Evolutionary conservation across 2,888 invertebrate genomes (phyloP), one percentile per base, ranked within the genome.

Genomic region (Anticlea derivata): DNA sequence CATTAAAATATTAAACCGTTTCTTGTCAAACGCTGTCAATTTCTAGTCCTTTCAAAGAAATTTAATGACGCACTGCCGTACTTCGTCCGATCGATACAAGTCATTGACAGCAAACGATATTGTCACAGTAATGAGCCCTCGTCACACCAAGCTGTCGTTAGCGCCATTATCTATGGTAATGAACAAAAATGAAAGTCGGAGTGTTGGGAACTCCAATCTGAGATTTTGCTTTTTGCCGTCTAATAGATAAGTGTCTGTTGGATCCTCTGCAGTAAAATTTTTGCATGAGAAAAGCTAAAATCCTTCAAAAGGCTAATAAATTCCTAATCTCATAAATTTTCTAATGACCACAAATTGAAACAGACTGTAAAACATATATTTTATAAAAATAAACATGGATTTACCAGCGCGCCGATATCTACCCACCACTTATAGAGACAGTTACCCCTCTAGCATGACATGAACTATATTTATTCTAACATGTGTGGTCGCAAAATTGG

Each of bases 101-200:
- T 46, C 48, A 61, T 51, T 60, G 55, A 51, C 45, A 34, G 31
- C 52, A 27, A 54, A 48, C 52, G 53, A 60, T 56, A 60, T 50
- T 65, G 65, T 63, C 58, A 50, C 60, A 34, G 45, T 79, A 78
- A 80, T 76, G 80, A 73, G 61, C 48, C 44, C 38, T 55, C 63
- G 78, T 76, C 80, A 80, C 81, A 81, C 76, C 66, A 80, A 68
- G 50, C 63, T 45, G 57, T 66, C 80, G 71, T 81, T 61, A 59
- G 49, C 30, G 50, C 55, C 60, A 63, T 64, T 68, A 65, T 61
- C 56, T 46, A 53, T 55, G 59, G 64, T 66, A 66, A 69, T 70
- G 55, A 68, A 72, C 58, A 70, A 78, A 75, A 79, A 74, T 61
- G 75, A 80, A 77, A 79, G 78, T 73, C 49, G 23, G 57, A 35